phyloP scores from a whole-genome alignment of 2,113 vertebrate species.

The Hypomesus transpacificus region DNA sequence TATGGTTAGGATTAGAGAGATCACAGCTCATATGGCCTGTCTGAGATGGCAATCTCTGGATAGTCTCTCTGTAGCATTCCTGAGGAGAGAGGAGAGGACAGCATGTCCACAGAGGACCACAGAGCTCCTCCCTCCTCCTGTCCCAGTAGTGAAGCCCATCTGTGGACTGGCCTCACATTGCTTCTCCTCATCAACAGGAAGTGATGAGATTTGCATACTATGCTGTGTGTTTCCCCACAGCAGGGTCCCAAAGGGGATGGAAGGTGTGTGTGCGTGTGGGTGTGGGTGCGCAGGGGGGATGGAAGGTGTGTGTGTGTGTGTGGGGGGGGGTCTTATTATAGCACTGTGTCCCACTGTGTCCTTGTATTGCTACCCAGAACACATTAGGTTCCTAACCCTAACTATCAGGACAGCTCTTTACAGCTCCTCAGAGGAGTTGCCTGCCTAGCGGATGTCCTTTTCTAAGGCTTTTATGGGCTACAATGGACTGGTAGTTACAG shows the following conservation, averaged over 20 bases:
- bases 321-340: conserved; percentile 22
- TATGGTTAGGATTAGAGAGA: too few relatives aligned
- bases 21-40: conserved; percentile 53
- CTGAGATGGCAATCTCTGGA: conserved; percentile 56
- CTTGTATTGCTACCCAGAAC: conserved; percentile 30
- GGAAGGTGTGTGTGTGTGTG: conserved; percentile 23
- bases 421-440: conserved; percentile 29
- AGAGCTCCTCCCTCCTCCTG: not conserved
- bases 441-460: conserved; percentile 2
- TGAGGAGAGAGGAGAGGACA: conserved; percentile 19
- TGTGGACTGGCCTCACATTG: too few relatives aligned
- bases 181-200: too few relatives aligned
- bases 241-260: too few relatives aligned
- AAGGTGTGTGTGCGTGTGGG: too few relatives aligned
- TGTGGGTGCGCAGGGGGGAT: conserved; percentile 22
- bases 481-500: conserved; percentile 53
- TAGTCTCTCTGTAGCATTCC: conserved; percentile 49
- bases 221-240: too few relatives aligned
- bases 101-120: not conserved
- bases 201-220: too few relatives aligned
- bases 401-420: too few relatives aligned
- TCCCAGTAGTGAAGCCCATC: not conserved
- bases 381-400: not conserved
- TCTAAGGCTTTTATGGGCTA: conserved; percentile 36
- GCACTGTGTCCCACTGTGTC: conserved; percentile 43